Evolutionary conservation across 2,888 invertebrate genomes (phyloP).

Genomic region (Caenorhabditis uteleia): DNA sequence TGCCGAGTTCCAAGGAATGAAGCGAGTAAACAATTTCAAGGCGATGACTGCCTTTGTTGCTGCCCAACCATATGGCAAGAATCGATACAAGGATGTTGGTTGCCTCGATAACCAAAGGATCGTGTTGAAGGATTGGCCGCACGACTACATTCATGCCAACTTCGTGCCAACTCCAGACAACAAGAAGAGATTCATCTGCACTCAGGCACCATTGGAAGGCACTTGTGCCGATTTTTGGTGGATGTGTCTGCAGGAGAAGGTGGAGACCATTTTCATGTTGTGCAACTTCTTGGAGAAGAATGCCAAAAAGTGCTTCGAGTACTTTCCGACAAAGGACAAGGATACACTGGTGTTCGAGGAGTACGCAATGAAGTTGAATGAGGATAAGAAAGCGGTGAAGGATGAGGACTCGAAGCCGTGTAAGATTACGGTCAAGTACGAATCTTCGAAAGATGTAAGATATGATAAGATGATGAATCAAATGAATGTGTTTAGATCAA

Average conservation of each 20-base stretch:
- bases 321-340: constrained; percentile 34
- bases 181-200: constrained; percentile 47
- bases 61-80: constrained; percentile 28
- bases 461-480: too few species aligned
- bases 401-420: too few species aligned
- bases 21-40: constrained; percentile 30
- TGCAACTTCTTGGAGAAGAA: constrained; percentile 46
- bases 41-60: constrained; percentile 43
- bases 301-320: constrained; percentile 41
- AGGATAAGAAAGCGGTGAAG: too few species aligned
- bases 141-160: constrained; percentile 52
- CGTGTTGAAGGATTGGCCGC: constrained; percentile 26
- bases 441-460: constrained; percentile 11
- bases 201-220: constrained; percentile 48
- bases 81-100: constrained; percentile 48
- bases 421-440: constrained; percentile 24
- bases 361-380: too few species aligned
- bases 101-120: constrained; percentile 45
- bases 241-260: constrained; percentile 43
- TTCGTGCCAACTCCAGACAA: constrained; percentile 39
- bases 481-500: too few species aligned
- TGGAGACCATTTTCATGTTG: constrained; percentile 46
- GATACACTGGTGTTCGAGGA: constrained; percentile 25
- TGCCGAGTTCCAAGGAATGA: constrained; percentile 39
- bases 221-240: constrained; percentile 49